A percentile compares a stretch with the other conserved stretches of the same genome.
Conservation (phyloP, 2,888 invertebrate genomes). For the Neelides folsomi region DNA sequence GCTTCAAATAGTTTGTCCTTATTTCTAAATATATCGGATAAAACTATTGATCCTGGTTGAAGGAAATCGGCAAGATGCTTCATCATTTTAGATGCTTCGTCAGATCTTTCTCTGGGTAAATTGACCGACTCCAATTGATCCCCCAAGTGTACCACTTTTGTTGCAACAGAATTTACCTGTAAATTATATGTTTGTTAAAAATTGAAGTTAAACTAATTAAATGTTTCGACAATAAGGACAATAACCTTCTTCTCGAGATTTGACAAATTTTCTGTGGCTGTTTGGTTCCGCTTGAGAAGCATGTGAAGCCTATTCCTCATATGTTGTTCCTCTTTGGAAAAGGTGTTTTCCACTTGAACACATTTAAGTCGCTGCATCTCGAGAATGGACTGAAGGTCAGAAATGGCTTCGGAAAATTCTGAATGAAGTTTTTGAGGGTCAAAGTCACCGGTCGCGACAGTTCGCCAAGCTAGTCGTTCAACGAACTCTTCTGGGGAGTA, state of each 20-base stretch:
- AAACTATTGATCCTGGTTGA: constrained; percentile 60
- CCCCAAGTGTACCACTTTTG: constrained; percentile 94
- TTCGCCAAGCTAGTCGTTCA: constrained; percentile 87
- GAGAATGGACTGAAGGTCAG: constrained; percentile 26
- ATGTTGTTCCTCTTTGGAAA: constrained; percentile 29
- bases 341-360: constrained; percentile 27
- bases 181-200: no score
- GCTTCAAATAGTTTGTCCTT: constrained; percentile 62
- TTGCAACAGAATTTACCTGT: constrained; percentile 77
- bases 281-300: constrained; percentile 25
- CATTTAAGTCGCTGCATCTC: constrained; percentile 32
- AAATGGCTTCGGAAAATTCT: constrained; percentile 81
- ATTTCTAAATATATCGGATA: constrained; percentile 76
- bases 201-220: neutral
- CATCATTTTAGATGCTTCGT: constrained; percentile 85
- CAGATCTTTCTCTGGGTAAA: constrained; percentile 82
- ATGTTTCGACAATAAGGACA: neutral
- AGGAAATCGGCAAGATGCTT: constrained; percentile 85
- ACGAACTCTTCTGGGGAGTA: constrained; percentile 97
- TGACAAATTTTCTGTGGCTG: constrained; percentile 26
- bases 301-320: constrained; percentile 23
- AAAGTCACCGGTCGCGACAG: constrained; percentile 64
- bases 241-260: constrained; percentile 30
- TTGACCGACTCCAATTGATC: constrained; percentile 95
- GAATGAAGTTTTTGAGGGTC: constrained; percentile 77